These are phyloP conservation scores for Cosmia trapezina DNA, from an alignment of 2,888 invertebrate genomes.

Conservation along the genomic window DNA sequence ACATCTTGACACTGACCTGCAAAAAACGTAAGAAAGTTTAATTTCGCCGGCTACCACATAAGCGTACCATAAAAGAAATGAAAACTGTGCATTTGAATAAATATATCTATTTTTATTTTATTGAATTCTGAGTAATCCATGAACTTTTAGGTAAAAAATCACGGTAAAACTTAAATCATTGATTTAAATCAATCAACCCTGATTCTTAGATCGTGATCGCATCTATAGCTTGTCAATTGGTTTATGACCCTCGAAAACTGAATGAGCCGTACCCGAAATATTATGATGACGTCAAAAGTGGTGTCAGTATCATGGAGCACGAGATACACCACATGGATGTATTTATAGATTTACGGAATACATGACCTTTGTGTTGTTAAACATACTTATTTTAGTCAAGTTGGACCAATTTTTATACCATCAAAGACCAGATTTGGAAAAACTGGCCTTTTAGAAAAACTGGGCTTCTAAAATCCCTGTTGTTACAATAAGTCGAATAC, in stretches of 20 bases:
- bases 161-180: too few species aligned
- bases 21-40: too few species aligned
- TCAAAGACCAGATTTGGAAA: not conserved
- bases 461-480: too few species aligned
- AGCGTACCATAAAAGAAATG: too few species aligned
- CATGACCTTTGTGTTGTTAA: slow-evolving; percentile 1
- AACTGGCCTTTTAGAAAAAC: not conserved
- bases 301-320: slow-evolving; percentile 7
- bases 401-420: not conserved
- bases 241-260: slow-evolving; percentile 37
- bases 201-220: not conserved
- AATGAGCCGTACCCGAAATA: slow-evolving; percentile 32
- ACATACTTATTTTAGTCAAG: slow-evolving; percentile 14
- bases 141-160: too few species aligned
- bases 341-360: slow-evolving; percentile 22
- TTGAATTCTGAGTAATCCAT: too few species aligned
- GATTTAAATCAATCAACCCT: too few species aligned
- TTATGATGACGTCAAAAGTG: slow-evolving; percentile 35
- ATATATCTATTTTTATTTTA: too few species aligned
- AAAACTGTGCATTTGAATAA: too few species aligned
- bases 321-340: slow-evolving; percentile 5
- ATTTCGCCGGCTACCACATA: too few species aligned
- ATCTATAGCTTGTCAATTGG: slow-evolving; percentile 23
- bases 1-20: too few species aligned
- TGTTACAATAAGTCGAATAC: not conserved